Evolutionary conservation across 2,888 invertebrate genomes (phyloP).

Genomic region (Hirtodrosophila histrioides): DNA sequence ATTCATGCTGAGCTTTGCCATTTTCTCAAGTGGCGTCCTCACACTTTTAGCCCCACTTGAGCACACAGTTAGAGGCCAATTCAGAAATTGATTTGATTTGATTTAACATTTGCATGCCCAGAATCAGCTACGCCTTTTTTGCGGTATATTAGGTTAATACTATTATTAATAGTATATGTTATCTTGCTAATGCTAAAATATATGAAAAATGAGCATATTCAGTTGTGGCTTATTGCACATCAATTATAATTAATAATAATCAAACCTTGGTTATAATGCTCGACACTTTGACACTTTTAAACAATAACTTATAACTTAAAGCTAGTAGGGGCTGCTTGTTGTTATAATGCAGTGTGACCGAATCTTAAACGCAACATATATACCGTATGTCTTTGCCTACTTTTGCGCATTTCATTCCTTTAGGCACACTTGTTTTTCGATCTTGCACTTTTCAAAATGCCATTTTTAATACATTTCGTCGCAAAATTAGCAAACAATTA

Average conservation of each 20-base stretch:
- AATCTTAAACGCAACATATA: too few relatives aligned
- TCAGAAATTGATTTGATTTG: slow-evolving; percentile 18
- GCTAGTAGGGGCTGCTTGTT: too few relatives aligned
- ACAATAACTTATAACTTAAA: background rate
- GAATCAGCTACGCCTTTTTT: background rate
- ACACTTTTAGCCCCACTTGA: slow-evolving; percentile 35
- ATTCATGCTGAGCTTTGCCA: slow-evolving; percentile 56
- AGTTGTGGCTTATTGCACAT: background rate
- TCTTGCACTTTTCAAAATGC: too few relatives aligned
- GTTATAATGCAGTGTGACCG: too few relatives aligned
- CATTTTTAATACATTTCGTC: too few relatives aligned
- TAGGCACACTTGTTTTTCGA: too few relatives aligned
- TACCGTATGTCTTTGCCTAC: too few relatives aligned
- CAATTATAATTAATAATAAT: background rate
- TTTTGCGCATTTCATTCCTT: too few relatives aligned
- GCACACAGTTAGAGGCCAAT: slow-evolving; percentile 36
- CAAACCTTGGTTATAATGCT: slow-evolving; percentile 32
- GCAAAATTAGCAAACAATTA: too few relatives aligned
- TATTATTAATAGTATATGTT: slow-evolving; percentile 2
- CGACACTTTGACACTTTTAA: slow-evolving; percentile 38
- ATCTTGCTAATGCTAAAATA: background rate
- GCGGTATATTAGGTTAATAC: background rate
- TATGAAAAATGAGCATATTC: too few relatives aligned
- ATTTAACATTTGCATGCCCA: slow-evolving; percentile 6
- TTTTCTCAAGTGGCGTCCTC: slow-evolving; percentile 38